Evolutionary conservation across 1,140 invertebrate species (phyloP).

Genomic region (Drosophila aff.): DNA sequence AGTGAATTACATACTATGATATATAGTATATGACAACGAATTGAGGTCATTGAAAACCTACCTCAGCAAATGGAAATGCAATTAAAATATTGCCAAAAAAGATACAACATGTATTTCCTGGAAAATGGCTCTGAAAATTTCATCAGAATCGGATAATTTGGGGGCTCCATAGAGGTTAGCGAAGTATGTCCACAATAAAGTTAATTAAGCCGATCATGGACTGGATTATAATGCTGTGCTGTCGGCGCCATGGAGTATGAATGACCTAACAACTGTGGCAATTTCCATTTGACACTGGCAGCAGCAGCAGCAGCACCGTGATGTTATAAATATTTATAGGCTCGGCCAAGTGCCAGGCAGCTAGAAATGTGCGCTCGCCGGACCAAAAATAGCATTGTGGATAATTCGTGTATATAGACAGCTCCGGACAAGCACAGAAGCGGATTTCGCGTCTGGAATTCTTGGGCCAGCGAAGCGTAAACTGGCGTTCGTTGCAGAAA

Average conservation of each 20-base stretch:
- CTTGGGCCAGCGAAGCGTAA: conserved; percentile 53
- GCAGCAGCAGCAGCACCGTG: conserved; percentile 12
- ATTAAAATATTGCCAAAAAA: conserved; percentile 29
- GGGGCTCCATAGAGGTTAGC: conserved; percentile 6
- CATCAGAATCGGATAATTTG: conserved; percentile 17
- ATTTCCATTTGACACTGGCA: conserved; percentile 26
- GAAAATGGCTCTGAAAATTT: conserved; percentile 4
- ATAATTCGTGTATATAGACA: conserved; percentile 35
- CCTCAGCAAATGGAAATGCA: conserved; percentile 22
- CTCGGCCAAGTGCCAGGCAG: conserved; percentile 51
- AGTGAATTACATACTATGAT: conserved; percentile 17
- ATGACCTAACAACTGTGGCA: conserved; percentile 24
- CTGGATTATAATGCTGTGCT: conserved; percentile 25
- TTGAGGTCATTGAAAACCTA: conserved; percentile 39
- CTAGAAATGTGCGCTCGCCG: conserved; percentile 44
- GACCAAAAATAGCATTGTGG: conserved; percentile 55
- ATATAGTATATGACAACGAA: conserved; percentile 25
- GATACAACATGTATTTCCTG: neutral
- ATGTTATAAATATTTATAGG: conserved; percentile 64
- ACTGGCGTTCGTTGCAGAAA: conserved; percentile 39
- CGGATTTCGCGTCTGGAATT: conserved; percentile 55
- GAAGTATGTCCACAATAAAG: conserved; percentile 26
- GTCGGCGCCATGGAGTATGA: conserved; percentile 17
- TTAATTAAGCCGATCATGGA: conserved; percentile 48
- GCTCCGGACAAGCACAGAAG: conserved; percentile 18